Conservation (phyloP, 2,797 vertebrate species). For the Clarias laeviceps region DNA sequence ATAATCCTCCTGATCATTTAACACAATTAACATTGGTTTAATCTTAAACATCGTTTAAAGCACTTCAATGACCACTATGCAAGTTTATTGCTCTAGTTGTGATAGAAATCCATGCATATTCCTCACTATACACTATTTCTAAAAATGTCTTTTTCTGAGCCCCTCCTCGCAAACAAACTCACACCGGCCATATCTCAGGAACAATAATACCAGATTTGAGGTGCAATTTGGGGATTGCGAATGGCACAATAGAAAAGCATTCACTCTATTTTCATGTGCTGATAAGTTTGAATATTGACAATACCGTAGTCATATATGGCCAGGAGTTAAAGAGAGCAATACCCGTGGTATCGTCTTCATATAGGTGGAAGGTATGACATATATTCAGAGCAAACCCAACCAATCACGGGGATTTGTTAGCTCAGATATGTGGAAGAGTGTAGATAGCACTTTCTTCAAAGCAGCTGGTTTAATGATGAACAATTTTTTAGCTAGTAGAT, state of each 20-base stretch:
- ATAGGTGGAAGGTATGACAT: background rate
- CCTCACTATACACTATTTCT: too few relatives aligned
- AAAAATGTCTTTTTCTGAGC: too few relatives aligned
- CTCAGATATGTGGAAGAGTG: background rate
- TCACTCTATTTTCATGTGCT: background rate
- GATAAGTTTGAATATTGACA: background rate
- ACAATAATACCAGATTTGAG: too few relatives aligned
- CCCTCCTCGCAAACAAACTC: too few relatives aligned
- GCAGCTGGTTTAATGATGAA: background rate
- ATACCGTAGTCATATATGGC: background rate
- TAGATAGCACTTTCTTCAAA: background rate
- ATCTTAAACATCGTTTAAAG: too few relatives aligned
- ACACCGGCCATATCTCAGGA: too few relatives aligned
- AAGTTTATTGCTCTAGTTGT: too few relatives aligned
- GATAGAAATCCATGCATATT: too few relatives aligned
- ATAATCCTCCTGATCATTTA: too few relatives aligned
- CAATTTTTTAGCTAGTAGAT: background rate
- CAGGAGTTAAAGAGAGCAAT: background rate
- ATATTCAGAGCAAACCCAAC: background rate
- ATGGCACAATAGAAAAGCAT: background rate
- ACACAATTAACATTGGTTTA: too few relatives aligned
- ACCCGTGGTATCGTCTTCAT: background rate
- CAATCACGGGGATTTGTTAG: background rate
- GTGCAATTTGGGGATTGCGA: background rate
- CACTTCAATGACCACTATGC: too few relatives aligned